Evolutionary conservation across 2,888 invertebrate genomes (phyloP).

Genomic region (Argyra leucocephala): DNA sequence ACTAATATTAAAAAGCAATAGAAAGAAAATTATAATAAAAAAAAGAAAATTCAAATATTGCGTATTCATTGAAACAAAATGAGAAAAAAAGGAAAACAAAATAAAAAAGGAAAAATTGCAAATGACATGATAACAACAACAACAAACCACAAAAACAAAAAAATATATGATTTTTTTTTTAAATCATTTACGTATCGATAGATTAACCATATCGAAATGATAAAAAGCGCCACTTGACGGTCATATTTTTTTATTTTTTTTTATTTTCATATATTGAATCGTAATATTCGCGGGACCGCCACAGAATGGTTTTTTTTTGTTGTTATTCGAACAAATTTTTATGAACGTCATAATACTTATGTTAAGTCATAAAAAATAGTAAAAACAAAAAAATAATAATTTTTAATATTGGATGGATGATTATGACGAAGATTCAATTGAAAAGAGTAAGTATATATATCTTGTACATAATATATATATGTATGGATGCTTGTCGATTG

Average conservation of each 20-base stretch:
- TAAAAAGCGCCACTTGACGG: constrained; percentile 11
- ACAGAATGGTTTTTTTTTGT: background rate
- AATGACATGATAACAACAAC: background rate
- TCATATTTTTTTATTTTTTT: background rate
- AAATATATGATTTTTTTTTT: background rate
- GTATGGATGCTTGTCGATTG: too few species aligned
- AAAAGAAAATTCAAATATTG: background rate
- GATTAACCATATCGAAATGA: constrained; percentile 4
- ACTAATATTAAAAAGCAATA: too few species aligned
- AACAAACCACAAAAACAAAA: background rate
- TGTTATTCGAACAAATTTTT: background rate
- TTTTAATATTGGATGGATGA: too few species aligned
- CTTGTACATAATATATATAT: too few species aligned
- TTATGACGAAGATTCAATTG: too few species aligned
- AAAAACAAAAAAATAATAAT: background rate
- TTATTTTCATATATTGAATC: too few species aligned
- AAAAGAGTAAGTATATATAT: too few species aligned
- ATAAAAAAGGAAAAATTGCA: background rate
- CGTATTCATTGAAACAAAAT: background rate
- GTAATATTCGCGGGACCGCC: background rate
- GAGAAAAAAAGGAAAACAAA: background rate
- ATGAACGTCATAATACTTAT: background rate
- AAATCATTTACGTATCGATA: constrained; percentile 3
- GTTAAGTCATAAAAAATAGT: background rate
- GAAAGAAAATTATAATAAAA: too few species aligned